Evolutionary conservation across 1,140 invertebrate genomes (phyloP).

Genomic region (Monomorium pharaonis): DNA sequence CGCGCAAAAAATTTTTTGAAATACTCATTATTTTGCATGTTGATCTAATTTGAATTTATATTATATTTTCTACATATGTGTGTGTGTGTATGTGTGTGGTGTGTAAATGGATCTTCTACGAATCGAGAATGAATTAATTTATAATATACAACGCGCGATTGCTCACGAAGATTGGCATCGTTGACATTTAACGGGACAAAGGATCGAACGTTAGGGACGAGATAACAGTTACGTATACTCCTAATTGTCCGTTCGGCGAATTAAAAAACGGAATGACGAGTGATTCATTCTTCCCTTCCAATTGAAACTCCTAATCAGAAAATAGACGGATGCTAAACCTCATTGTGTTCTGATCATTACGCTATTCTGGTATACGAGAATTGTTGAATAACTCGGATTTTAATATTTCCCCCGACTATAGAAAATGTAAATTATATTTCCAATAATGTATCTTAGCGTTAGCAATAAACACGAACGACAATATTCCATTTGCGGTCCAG

Average conservation of each 20-base stretch:
- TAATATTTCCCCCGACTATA: constrained; percentile 3
- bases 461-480: constrained; percentile 47
- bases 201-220: constrained; percentile 17
- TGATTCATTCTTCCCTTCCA: constrained; percentile 53
- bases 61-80: background rate
- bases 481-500: constrained; percentile 48
- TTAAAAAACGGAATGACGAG: constrained; percentile 40
- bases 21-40: background rate
- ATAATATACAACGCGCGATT: background rate
- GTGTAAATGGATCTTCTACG: background rate
- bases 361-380: background rate
- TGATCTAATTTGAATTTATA: background rate
- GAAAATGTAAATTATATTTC: constrained; percentile 55
- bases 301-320: constrained; percentile 43
- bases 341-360: constrained; percentile 39
- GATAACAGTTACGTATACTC: constrained; percentile 24
- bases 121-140: background rate
- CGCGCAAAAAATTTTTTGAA: background rate
- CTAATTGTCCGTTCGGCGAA: constrained; percentile 51
- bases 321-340: constrained; percentile 19
- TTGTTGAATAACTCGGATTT: constrained; percentile 2
- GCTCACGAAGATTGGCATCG: background rate
- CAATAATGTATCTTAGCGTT: constrained; percentile 43
- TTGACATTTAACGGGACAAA: constrained; percentile 17
- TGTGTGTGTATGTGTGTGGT: too few species aligned